Percentiles rank a stretch among this genome's conserved stretches.
Evolutionary conservation across 2,888 invertebrate genomes (phyloP).

Genomic region (Desoria tigrina): DNA sequence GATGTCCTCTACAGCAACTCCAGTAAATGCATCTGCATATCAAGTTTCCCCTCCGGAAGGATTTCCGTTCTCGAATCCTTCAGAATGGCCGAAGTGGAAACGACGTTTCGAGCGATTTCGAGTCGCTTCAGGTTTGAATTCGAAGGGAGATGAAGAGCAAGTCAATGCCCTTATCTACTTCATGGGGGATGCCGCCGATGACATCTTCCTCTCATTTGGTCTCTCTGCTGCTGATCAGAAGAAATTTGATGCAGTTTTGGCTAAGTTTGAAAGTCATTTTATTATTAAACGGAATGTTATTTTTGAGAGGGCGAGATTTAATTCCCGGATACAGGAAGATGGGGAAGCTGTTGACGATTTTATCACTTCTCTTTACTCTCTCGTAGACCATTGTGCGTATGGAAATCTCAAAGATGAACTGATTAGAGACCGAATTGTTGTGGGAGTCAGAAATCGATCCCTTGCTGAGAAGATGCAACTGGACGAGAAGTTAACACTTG

Average conservation of each 20-base stretch:
- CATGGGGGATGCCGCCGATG: conserved; percentile 43
- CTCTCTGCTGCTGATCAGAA: conserved; percentile 22
- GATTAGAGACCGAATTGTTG: conserved; percentile 46
- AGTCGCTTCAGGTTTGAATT: conserved; percentile 23
- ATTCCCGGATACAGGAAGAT: conserved; percentile 27
- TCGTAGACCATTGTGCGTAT: conserved; percentile 41
- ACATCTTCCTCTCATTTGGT: conserved; percentile 28
- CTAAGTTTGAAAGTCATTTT: conserved; percentile 41
- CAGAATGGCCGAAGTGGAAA: conserved; percentile 40
- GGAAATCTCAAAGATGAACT: conserved; percentile 36
- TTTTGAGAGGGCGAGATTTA: conserved; percentile 44
- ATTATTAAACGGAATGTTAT: conserved; percentile 30
- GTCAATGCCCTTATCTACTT: conserved; percentile 35
- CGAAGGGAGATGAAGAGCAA: conserved; percentile 27
- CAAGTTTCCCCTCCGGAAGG: conserved; percentile 26
- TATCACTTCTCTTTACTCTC: conserved; percentile 33
- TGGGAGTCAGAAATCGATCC: conserved; percentile 36
- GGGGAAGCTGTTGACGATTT: conserved; percentile 39
- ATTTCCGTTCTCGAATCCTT: too few relatives aligned
- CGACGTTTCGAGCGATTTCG: conserved; percentile 37
- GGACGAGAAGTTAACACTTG: conserved; percentile 28
- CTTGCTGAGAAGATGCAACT: conserved; percentile 41
- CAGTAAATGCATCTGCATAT: too few relatives aligned
- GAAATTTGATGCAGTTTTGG: conserved; percentile 28
- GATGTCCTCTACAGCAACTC: too few relatives aligned